phyloP scores from a whole-genome alignment of 1,140 invertebrate species.

The Sinonovacula constricta region DNA sequence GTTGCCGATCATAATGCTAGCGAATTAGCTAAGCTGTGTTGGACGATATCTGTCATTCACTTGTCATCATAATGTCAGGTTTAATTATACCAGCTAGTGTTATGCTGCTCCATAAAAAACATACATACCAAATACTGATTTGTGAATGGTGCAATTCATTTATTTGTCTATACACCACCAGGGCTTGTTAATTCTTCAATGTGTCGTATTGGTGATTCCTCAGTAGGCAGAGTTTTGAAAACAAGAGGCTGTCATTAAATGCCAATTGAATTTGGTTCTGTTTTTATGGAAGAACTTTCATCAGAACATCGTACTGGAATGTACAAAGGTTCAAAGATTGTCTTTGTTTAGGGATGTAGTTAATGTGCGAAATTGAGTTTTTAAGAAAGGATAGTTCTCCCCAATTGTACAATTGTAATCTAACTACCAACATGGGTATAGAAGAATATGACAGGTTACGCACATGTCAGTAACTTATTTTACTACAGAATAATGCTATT shows the following conservation, averaged over 20 bases:
- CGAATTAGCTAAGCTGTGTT: not conserved
- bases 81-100: constrained; percentile 7
- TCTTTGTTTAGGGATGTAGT: constrained; percentile 27
- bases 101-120: too few relatives aligned
- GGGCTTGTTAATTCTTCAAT: constrained; percentile 6
- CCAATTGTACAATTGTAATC: constrained; percentile 7
- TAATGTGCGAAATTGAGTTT: constrained; percentile 43
- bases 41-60: not conserved
- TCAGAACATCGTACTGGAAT: constrained; percentile 42
- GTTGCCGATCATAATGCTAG: constrained; percentile 1
- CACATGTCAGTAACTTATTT: not conserved
- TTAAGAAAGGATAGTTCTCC: constrained; percentile 50
- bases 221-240: constrained; percentile 14
- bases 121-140: constrained; percentile 16
- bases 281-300: constrained; percentile 35
- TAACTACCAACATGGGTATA: not conserved
- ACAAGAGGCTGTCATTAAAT: constrained; percentile 2
- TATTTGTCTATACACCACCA: not conserved
- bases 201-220: constrained; percentile 33
- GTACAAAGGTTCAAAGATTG: constrained; percentile 56
- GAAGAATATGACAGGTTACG: constrained; percentile 16
- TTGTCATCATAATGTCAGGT: constrained; percentile 27
- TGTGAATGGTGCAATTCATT: constrained; percentile 22
- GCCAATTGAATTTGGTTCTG: constrained; percentile 26
- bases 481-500: not conserved